These are phyloP conservation scores for Redunca redunca DNA, from an alignment of 2,113 vertebrate genomes.

Conservation along the genomic window DNA sequence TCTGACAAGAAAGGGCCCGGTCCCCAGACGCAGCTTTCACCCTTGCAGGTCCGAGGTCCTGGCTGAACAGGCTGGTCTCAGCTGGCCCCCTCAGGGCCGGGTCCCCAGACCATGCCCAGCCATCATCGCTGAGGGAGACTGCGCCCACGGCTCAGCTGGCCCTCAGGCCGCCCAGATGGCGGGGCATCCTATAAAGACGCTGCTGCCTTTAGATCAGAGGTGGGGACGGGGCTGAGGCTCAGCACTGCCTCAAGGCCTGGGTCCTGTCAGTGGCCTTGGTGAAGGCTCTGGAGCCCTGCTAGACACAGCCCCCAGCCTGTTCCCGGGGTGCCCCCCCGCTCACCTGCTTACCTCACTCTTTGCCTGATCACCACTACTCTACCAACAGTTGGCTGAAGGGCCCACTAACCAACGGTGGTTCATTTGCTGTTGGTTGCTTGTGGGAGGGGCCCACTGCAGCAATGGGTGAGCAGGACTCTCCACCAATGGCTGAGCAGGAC, in stretches of 20 bases:
- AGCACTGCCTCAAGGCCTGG: neutral
- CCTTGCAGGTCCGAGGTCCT: neutral
- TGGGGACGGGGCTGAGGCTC: neutral
- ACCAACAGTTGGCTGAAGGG: neutral
- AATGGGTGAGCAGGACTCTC: neutral
- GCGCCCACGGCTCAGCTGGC: neutral
- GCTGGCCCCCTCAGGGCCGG: neutral
- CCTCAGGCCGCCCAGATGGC: neutral
- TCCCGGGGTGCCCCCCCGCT: neutral
- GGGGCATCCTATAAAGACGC: neutral
- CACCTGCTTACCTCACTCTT: neutral
- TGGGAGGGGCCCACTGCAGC: neutral
- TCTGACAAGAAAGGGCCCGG: neutral
- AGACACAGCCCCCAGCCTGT: neutral
- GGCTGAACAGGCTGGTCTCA: neutral
- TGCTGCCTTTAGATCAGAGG: neutral
- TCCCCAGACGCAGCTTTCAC: neutral
- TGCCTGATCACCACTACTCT: neutral
- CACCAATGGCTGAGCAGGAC: neutral
- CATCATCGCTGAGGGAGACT: neutral
- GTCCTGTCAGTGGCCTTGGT: neutral
- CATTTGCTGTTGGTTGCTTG: neutral
- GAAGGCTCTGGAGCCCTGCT: neutral
- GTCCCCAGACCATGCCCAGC: neutral
- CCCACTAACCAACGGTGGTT: neutral